Evolutionary conservation across 53 echinoderm and acorn worm genomes (phyloP).

Genomic region (Holothuria leucospilota): DNA sequence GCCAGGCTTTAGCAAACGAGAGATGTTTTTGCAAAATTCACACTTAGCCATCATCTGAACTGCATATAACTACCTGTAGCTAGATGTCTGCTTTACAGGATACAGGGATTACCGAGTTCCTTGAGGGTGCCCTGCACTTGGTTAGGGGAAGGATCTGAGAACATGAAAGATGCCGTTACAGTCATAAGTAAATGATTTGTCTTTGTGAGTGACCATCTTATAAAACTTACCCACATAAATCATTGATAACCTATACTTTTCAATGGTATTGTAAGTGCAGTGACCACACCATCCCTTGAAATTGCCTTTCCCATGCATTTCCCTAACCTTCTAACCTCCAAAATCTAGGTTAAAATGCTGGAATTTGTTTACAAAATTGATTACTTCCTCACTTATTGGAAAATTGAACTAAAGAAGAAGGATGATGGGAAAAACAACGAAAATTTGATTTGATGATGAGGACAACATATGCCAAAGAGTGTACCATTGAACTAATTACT

Average conservation of each 20-base stretch:
- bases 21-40: no score
- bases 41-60: no score
- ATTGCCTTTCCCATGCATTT: background rate
- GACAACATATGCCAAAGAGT: background rate
- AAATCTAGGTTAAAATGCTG: background rate
- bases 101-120: no score
- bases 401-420: background rate
- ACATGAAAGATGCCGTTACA: no score
- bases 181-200: no score
- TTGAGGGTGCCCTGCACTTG: no score
- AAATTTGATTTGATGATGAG: background rate
- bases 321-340: background rate
- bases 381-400: slow-evolving; percentile 11
- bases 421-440: background rate
- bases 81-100: background rate
- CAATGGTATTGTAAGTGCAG: background rate
- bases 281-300: background rate
- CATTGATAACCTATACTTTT: background rate
- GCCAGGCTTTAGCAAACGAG: no score
- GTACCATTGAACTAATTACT: slow-evolving; percentile 5
- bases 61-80: background rate
- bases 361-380: slow-evolving; percentile 15
- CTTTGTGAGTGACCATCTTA: background rate
- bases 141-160: no score
- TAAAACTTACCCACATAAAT: background rate